These are phyloP conservation scores for Malurus elegans DNA, from an alignment of 2,113 vertebrate genomes.

Conservation along the genomic window DNA sequence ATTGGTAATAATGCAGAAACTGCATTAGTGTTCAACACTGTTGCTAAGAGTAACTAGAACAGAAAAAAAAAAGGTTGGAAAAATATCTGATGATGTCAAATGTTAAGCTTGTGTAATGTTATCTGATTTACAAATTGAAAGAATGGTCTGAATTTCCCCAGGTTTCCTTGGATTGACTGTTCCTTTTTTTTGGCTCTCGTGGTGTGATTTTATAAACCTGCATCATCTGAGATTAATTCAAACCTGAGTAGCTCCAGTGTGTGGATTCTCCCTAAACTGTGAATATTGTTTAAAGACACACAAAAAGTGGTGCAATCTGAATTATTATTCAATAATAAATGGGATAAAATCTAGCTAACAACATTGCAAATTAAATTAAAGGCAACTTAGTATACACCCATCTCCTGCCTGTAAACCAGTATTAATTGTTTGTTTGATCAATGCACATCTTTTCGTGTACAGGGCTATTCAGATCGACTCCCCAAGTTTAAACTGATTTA, in stretches of 20 bases:
- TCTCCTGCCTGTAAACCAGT: neutral
- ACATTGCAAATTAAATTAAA: conserved; percentile 16
- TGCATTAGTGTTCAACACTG: conserved; percentile 35
- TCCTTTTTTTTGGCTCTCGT: neutral
- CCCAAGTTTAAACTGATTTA: conserved; percentile 33
- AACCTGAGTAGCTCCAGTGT: neutral
- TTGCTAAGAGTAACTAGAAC: conserved; percentile 42
- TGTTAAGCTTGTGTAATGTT: conserved; percentile 2
- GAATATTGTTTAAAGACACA: neutral
- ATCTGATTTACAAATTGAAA: neutral
- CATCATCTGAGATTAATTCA: neutral
- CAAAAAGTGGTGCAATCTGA: neutral
- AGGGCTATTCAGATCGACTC: neutral
- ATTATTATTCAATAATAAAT: neutral
- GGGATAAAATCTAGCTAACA: neutral
- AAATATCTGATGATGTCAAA: conserved; percentile 31
- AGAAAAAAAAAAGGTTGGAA: neutral
- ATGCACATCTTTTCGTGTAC: neutral
- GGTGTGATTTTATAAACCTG: neutral
- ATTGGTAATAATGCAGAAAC: conserved; percentile 18
- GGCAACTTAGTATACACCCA: neutral
- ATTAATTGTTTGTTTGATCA: conserved; percentile 18
- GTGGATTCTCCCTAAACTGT: neutral
- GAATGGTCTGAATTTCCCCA: neutral
- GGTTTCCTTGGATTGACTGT: neutral